phyloP scores from a whole-genome alignment of 1,140 invertebrate species.

The Drosophila rufa region DNA sequence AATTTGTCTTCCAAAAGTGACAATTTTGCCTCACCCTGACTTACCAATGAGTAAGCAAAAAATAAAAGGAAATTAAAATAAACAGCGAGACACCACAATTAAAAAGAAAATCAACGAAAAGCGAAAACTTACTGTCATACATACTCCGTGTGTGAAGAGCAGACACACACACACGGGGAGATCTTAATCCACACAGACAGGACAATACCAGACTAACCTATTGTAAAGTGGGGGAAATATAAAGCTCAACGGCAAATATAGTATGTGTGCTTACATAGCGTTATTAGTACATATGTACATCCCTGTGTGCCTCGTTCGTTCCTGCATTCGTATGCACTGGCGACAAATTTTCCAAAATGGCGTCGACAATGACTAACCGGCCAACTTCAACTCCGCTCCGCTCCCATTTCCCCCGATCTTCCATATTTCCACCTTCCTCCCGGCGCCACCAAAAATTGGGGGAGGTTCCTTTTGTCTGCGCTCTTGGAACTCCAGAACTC shows the following conservation, averaged over 20 bases:
- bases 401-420: conserved; percentile 4
- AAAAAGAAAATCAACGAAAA: conserved; percentile 82
- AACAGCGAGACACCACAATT: conserved; percentile 60
- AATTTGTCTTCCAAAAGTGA: conserved; percentile 3
- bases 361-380: conserved; percentile 60
- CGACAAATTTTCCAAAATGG: conserved; percentile 77
- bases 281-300: conserved; percentile 11
- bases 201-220: conserved; percentile 83
- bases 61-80: conserved; percentile 26
- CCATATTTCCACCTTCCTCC: background rate
- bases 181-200: conserved; percentile 45
- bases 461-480: conserved; percentile 53
- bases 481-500: conserved; percentile 47
- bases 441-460: conserved; percentile 16
- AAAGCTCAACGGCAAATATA: conserved; percentile 48
- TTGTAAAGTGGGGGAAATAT: conserved; percentile 74
- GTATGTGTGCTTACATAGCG: conserved; percentile 20
- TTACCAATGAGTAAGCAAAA: conserved; percentile 16
- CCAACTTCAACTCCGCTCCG: conserved; percentile 14
- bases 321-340: conserved; percentile 37
- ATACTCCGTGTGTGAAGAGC: conserved; percentile 2
- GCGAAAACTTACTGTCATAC: conserved; percentile 72
- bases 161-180: conserved; percentile 18
- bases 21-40: background rate
- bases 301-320: conserved; percentile 15